phyloP scores from a whole-genome alignment of 2,113 vertebrate species.

The Oncorhynchus nerka region DNA sequence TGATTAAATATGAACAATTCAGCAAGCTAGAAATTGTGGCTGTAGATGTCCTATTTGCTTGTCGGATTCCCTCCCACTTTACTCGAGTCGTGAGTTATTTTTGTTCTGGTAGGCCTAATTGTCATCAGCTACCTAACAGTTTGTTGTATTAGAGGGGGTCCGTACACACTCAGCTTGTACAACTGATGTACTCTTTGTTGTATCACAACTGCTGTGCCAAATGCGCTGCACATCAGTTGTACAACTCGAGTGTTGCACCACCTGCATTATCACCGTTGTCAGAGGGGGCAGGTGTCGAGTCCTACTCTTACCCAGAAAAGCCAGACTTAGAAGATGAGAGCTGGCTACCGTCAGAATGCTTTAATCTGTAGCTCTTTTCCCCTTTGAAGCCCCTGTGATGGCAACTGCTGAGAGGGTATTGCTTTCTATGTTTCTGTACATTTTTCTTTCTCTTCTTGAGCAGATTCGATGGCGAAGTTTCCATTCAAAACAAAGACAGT shows the following conservation, averaged over 20 bases:
- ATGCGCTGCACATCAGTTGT: too few species aligned
- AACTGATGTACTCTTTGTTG: too few species aligned
- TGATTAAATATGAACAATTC: background rate
- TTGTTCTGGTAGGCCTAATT: conserved; percentile 11
- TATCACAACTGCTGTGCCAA: too few species aligned
- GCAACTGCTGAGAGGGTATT: conserved; percentile 39
- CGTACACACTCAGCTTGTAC: too few species aligned
- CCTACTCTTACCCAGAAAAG: background rate
- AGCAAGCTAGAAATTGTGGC: conserved; percentile 7
- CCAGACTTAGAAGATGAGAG: conserved; percentile 27
- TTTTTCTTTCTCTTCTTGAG: conserved; percentile 35
- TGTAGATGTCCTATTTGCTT: conserved; percentile 35
- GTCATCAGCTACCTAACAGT: conserved; percentile 7
- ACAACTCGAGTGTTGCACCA: background rate
- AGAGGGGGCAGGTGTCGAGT: background rate
- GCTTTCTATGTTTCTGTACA: conserved; percentile 55
- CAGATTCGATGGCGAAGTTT: conserved; percentile 35
- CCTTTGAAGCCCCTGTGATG: conserved; percentile 51
- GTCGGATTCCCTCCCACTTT: conserved; percentile 1
- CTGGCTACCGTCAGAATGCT: conserved; percentile 31
- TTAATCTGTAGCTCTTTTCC: conserved; percentile 41
- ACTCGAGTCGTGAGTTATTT: conserved; percentile 9
- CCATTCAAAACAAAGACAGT: conserved; percentile 43
- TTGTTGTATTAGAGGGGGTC: conserved; percentile 13
- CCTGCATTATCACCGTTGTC: conserved; percentile 2